Evolutionary conservation across 2,113 vertebrate species (phyloP), one percentile per base, ranked within the genome.

Genomic region (Rhadina sibilatrix): DNA sequence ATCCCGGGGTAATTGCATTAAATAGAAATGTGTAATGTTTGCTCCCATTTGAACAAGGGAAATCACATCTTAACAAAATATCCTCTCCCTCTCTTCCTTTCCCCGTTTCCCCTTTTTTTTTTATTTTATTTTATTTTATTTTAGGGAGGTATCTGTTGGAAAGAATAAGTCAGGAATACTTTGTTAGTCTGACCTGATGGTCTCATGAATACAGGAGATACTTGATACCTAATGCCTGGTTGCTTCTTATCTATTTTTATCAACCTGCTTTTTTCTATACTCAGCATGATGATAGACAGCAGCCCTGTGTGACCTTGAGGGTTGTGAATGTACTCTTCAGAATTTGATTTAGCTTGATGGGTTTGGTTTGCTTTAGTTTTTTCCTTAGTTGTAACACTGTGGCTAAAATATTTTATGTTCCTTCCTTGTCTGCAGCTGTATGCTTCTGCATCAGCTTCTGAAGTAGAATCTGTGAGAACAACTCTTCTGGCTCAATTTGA

Each of bases 381-480:
- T 38, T 47, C 4, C 31, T 44, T 44, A 35, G 30, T 65, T 78
- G 10, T 35, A 46, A 31, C 5, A 5, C 25, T 35, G 3, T 20
- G 12, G 22, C 47, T 78, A 33, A 78, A 87, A 50, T 50, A 69
- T 61, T 59, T 65, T 15, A 0, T 85, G 10, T 94, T 64, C 24
- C 25, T 68, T 70, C 9, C 8, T 72, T 91, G 10, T 57, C 53
- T 89, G 72, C 80, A 97, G 96, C 68, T 96, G 23, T 94, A 95
- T 76, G 94, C 88, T 71, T 94, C 92, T 92, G 87, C 79, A 6
- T 94, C 88, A 0, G 89, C 92, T 31, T 84, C 93, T 57, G 98
- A 98, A 77, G 69, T 98, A 77, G 97, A 98, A 81, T 97, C 94
- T 61, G 96, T 98, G 69, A 96, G 95, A 31, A 88, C 92, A 71